phyloP scores from a whole-genome alignment of 1,140 invertebrate genomes.

The Dryas iulia region DNA sequence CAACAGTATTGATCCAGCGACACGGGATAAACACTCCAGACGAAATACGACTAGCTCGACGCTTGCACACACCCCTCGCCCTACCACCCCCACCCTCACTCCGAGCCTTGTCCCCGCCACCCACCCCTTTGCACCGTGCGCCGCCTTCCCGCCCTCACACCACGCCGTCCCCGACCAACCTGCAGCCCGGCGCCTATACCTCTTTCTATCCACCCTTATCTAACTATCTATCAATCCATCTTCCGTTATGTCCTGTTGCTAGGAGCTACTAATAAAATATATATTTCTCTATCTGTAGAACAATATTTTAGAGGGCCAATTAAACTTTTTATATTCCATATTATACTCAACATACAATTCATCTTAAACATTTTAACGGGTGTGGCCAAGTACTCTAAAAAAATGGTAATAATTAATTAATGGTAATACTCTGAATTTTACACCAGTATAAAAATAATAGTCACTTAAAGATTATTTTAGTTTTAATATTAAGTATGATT shows the following conservation, averaged over 20 bases:
- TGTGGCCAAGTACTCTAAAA: not conserved
- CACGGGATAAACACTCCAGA: conserved; percentile 78
- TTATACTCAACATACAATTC: not conserved
- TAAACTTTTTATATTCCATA: not conserved
- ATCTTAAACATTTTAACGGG: not conserved
- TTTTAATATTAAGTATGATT: too few relatives aligned
- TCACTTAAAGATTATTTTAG: too few relatives aligned
- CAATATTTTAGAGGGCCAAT: not conserved
- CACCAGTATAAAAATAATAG: not conserved
- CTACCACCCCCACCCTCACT: conserved; percentile 51
- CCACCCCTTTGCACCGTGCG: conserved; percentile 12
- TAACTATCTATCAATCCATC: conserved; percentile 44
- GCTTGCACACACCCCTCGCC: conserved; percentile 66
- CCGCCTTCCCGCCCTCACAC: conserved; percentile 37
- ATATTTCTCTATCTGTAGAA: conserved; percentile 7
- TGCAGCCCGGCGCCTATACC: conserved; percentile 41
- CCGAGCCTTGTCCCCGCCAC: too few relatives aligned
- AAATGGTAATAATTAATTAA: not conserved
- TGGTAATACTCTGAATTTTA: not conserved
- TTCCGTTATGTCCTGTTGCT: conserved; percentile 47
- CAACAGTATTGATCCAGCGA: conserved; percentile 75
- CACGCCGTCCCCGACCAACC: not conserved
- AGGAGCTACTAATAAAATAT: conserved; percentile 23
- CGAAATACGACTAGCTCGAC: conserved; percentile 76
- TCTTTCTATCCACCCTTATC: conserved; percentile 40